phyloP scores from a whole-genome alignment of 2,113 vertebrate genomes.

The Xyliphius kryptos region DNA sequence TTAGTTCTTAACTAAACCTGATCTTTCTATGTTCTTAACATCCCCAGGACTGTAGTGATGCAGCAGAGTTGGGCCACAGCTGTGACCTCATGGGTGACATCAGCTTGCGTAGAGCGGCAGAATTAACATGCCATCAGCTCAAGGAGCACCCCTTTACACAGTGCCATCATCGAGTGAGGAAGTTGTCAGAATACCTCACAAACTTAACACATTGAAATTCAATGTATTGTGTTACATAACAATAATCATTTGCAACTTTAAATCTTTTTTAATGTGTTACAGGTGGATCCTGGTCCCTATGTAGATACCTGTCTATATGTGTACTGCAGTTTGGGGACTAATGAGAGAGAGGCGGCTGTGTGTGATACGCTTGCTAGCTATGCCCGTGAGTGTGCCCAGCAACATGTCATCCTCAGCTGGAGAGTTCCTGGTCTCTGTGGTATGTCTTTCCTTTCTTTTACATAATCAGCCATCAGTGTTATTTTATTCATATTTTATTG shows the following conservation, averaged over 20 bases:
- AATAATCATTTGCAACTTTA: no score
- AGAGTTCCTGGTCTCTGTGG: slow-evolving; percentile 71
- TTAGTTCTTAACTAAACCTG: no score
- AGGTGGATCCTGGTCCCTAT: slow-evolving; percentile 74
- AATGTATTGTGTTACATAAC: no score
- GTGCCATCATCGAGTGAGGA: slow-evolving; percentile 76
- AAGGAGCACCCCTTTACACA: slow-evolving; percentile 67
- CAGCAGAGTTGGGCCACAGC: slow-evolving; percentile 56
- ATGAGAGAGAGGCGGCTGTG: slow-evolving; percentile 36
- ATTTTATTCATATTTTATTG: no score
- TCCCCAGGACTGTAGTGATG: slow-evolving; percentile 66
- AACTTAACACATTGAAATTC: no score
- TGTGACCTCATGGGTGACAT: slow-evolving; percentile 54
- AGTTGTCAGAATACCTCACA: no score
- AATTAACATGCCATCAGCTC: slow-evolving; percentile 63
- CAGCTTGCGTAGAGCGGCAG: slow-evolving; percentile 44
- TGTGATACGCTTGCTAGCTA: slow-evolving; percentile 77
- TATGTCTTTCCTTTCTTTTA: slow-evolving; percentile 41
- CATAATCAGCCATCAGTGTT: background rate
- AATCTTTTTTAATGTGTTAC: slow-evolving; percentile 21
- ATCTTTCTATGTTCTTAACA: background rate
- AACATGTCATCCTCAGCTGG: slow-evolving; percentile 64
- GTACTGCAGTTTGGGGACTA: slow-evolving; percentile 54
- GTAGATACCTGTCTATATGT: slow-evolving; percentile 72
- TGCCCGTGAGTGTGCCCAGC: slow-evolving; percentile 71